A percentile compares a stretch with the other conserved stretches of the same genome.
Conservation (phyloP, 1,140 invertebrate species). For the Micrasema longulum region DNA sequence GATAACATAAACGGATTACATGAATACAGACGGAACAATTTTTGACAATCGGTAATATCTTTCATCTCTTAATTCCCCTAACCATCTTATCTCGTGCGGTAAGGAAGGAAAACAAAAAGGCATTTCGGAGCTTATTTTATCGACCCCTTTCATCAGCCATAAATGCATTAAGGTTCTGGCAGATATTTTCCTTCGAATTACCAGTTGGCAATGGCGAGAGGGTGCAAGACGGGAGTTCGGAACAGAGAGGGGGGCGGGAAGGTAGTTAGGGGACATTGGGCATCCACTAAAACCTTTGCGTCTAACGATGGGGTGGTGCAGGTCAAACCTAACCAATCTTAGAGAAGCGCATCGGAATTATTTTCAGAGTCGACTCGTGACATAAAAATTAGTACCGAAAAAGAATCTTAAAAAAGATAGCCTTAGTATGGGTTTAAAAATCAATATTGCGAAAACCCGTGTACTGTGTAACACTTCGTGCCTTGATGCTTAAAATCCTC, state of each 20-base stretch:
- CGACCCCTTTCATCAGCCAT: conserved; percentile 39
- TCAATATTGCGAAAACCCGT: too few species aligned
- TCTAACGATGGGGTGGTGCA: conserved; percentile 48
- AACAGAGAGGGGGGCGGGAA: neutral
- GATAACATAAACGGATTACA: too few species aligned
- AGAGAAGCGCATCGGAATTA: conserved; percentile 41
- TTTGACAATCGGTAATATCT: too few species aligned
- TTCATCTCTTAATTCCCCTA: conserved; percentile 6
- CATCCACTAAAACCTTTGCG: conserved; percentile 39
- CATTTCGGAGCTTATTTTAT: conserved; percentile 36
- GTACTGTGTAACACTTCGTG: too few species aligned
- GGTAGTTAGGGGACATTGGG: conserved; percentile 10
- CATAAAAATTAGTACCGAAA: neutral
- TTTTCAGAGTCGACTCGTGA: conserved; percentile 8
- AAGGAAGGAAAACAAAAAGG: conserved; percentile 28
- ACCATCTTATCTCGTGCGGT: conserved; percentile 25
- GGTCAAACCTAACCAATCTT: conserved; percentile 48
- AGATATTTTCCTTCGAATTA: conserved; percentile 32
- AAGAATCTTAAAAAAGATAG: neutral
- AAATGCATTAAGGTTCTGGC: conserved; percentile 38
- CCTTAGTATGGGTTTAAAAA: too few species aligned
- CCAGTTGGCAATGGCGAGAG: neutral
- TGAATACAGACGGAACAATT: too few species aligned
- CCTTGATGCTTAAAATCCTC: too few species aligned
- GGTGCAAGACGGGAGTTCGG: neutral